Evolutionary conservation across 2,113 vertebrate genomes (phyloP).

Genomic region (Neotragus pygmaeus): DNA sequence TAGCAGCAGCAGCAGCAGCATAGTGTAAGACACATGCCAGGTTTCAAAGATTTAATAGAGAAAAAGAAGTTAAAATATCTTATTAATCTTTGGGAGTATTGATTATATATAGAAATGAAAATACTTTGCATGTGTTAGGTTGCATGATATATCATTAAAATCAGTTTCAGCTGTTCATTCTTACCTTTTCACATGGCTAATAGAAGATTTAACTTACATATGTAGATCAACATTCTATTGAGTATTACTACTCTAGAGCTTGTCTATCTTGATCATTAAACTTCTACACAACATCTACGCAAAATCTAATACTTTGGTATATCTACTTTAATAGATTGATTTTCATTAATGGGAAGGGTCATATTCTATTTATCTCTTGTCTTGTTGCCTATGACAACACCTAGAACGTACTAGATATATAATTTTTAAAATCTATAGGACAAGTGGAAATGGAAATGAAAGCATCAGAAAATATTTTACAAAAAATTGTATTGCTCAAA

Average conservation of each 20-base stretch:
- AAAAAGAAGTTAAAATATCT: not conserved
- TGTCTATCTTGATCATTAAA: not conserved
- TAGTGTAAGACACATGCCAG: not conserved
- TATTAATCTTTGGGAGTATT: not conserved
- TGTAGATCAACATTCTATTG: not conserved
- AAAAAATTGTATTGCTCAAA: not conserved
- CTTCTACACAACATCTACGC: not conserved
- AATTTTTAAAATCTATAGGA: not conserved
- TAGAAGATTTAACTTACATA: not conserved
- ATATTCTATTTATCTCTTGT: not conserved
- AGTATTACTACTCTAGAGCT: not conserved
- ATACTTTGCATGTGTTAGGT: not conserved
- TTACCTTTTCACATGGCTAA: not conserved
- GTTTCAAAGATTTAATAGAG: not conserved
- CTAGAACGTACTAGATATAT: not conserved
- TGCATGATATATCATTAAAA: not conserved
- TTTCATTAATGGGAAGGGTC: not conserved
- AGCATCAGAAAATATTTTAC: not conserved
- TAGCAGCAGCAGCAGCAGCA: too few relatives aligned
- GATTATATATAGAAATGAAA: not conserved
- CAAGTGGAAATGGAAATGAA: not conserved
- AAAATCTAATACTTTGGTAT: not conserved
- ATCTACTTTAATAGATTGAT: not conserved
- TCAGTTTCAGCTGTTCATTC: not conserved
- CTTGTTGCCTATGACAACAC: not conserved